Percentiles rank a stretch among this genome's conserved stretches.
phyloP scores from a whole-genome alignment of 23 tunicate genomes.

The Aplidium turbinatum region DNA sequence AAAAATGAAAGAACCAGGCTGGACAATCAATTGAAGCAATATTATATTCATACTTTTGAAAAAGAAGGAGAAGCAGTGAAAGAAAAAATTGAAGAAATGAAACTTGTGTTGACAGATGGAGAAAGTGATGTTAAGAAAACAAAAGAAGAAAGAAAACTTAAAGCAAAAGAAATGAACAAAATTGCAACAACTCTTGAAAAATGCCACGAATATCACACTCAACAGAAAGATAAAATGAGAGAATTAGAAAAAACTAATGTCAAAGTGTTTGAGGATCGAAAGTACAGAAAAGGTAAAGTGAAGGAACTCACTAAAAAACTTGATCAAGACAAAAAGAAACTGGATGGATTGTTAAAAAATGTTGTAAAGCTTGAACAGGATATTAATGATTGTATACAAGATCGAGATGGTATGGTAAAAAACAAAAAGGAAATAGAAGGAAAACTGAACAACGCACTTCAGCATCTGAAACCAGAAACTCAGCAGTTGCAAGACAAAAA shows the following conservation, averaged over 20 bases:
- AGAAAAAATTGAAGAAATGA: conserved; percentile 8
- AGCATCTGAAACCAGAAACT: conserved; percentile 60
- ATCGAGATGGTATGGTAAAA: conserved; percentile 41
- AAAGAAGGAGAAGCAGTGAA: conserved; percentile 7
- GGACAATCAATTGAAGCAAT: conserved; percentile 50
- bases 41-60: conserved; percentile 24
- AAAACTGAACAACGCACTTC: conserved; percentile 44
- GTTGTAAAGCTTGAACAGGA: conserved; percentile 37
- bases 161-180: conserved; percentile 32
- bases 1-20: conserved; percentile 61
- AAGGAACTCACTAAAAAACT: conserved; percentile 67
- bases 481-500: conserved; percentile 64
- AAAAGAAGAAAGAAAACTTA: conserved; percentile 2
- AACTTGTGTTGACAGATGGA: conserved; percentile 6
- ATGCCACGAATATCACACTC: conserved; percentile 32
- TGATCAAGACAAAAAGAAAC: conserved; percentile 57
- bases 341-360: conserved; percentile 17
- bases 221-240: conserved; percentile 81
- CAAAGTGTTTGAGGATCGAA: conserved; percentile 86
- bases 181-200: conserved; percentile 32
- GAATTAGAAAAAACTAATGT: conserved; percentile 77
- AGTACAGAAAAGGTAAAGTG: conserved; percentile 62
- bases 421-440: conserved; percentile 66
- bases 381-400: conserved; percentile 44
- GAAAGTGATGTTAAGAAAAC: conserved; percentile 25